Base-by-base conservation (phyloP, 1,140 invertebrate genomes). In the Magallana angulata region DNA sequence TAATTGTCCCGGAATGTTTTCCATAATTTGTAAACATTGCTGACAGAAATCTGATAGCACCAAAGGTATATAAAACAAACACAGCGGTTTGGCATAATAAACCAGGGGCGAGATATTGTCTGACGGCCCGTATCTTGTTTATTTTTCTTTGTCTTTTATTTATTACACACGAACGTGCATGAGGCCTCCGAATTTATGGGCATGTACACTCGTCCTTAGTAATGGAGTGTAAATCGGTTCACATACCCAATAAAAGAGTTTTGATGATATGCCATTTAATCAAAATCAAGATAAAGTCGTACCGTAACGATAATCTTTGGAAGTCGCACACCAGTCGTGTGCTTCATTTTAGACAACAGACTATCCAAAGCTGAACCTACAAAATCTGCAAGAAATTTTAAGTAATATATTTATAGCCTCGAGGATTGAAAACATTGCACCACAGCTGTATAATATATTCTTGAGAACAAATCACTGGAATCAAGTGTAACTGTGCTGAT, bases 1-100 rank as follows among this genome's bases (percentile, higher is more conserved):
- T 76, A 76, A 76, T 76, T 76, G 68, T 76, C 68, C 68, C 24
- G 68, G 68, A 76, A 76, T 76, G 68, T 76, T 76, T 76, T 76
- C 68, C 68, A 76, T 76, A 76, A 76, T 76, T 76, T 24, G 11
- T 76, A 76, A 76, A 76, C 68, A 76, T 76, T 76, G 68, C 68
- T 76, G 68, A 76, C 68, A 76, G 68, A 76, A 76, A 76, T 76
- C 68, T 76, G 68, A 76, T 76, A 76, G 68, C 68, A 24, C 68
- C 24, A 76, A 76, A 76, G 7, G 68, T 30, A 76, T 30, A 76
- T 76, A 76, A 76, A 76, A 76, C 68, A 76, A 76, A 76, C 68
- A 76, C 68, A 76, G 18, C 68, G 36, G 68, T 30, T 12, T 30
- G 24, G 68, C 68, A 76, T 76, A 76, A 76, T 76, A 76, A 76